Evolutionary conservation across 2,797 vertebrate species (phyloP), one percentile per base, ranked within the genome.

Genomic region (Sebastiscus albofasciatus): DNA sequence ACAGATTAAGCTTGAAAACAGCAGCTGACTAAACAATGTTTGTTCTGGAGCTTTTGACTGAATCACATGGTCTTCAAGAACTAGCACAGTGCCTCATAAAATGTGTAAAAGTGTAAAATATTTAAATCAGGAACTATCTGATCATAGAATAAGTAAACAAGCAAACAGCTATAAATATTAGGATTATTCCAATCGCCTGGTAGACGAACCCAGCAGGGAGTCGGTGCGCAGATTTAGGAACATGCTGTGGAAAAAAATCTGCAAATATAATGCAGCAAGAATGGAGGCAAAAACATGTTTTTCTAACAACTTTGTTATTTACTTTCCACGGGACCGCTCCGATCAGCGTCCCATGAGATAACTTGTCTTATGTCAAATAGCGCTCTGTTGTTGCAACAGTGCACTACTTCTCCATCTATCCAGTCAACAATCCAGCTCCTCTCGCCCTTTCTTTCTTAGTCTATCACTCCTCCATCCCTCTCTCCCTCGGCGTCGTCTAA

Each of bases 401-500:
- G 22, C 33, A 49, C 36, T 27, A 27, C 70, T 55, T 64, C 64
- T 72, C 68, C 20, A 76, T 64, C n/a, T 52, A 58, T 56, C 29
- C 36, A 34, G 26, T 77, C 69, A 67, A 29, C 71, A 69, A 67
- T 71, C 62, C 42, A 36, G 52, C 67, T 22, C 16, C 39, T 33
- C 10, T 56, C 65, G 22, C 72, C 36, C 8, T 67, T 36, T 9
- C 58, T 61, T 22, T 58, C 55, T 72, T 2, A 18, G 58, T 62
- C 34, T n/a, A 24, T 77, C 33, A 31, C 26, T 68, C 55, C 75
- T 84, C 67, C 54, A 69, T 80, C 66, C 60, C 74, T 68, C 60
- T 72, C 82, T 87, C 89, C 87, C 79, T 34, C 13, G 3, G 80
- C 52, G 67, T 89, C 85, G 84, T 91, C 72, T 81, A 78, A 82